Evolutionary conservation across 2,888 invertebrate species (phyloP), one percentile per base, ranked within the genome.

Genomic region (Drosophila algonquin): DNA sequence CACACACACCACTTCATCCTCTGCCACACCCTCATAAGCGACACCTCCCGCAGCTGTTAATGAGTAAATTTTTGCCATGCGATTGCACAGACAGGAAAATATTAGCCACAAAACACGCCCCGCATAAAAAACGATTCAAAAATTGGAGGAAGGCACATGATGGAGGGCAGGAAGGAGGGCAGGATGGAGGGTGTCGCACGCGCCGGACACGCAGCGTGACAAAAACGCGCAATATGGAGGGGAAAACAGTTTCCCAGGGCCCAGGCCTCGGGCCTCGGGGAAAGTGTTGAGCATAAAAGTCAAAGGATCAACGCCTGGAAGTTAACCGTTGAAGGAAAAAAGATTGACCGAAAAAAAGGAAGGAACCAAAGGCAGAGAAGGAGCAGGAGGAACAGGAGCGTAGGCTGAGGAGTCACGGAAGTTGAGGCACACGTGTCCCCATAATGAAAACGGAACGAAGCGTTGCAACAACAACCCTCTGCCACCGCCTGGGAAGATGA

Each of bases 31-130:
- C 32, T 32, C 51, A 32, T 52, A 21, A 30, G 35, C 54, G 55
- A 46, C 63, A 55, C 60, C 60, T 64, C 53, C 70, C 71, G 70
- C 70, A 77, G 80, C 73, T 79, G 76, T 82, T 87, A 89, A 87
- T 87, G 85, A 85, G 78, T 74, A 75, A 79, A 81, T 81, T 86
- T 68, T 78, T 64, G 73, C 61, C 72, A 71, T 70, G 77, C 70
- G 65, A 60, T 75, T 71, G 76, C 77, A 76, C 77, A 40, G 77
- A 67, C 89, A 81, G 91, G 90, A 90, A 83, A 91, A 91, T 88
- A 90, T 90, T 90, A 90, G 90, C 90, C 90, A 78, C 91, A 90
- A 74, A 81, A 86, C 90, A 90, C 90, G 90, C 90, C 90, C 82
- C 65, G 76, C 76, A 75, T 86, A 87, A 83, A 86, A 76, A 77